These are phyloP conservation scores for Pelecanoides urinatrix DNA, from an alignment of 2,113 vertebrate genomes.

Conservation along the genomic window DNA sequence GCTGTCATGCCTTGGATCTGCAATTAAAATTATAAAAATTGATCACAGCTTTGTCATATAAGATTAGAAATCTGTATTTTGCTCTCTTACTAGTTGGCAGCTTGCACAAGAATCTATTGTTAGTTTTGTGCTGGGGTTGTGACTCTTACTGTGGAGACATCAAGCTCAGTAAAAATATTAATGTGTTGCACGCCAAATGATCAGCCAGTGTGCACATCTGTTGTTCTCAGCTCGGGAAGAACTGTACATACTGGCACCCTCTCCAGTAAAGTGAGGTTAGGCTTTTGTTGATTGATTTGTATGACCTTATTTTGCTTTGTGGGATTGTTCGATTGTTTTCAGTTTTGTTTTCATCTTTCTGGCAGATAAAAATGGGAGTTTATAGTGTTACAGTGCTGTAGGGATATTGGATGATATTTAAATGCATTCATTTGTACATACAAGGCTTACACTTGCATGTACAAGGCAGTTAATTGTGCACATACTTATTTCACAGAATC, in stretches of 20 bases:
- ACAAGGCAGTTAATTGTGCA: not conserved
- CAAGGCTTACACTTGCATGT: not conserved
- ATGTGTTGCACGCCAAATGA: not conserved
- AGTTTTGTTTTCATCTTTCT: not conserved
- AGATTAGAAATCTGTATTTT: not conserved
- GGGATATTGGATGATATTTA: not conserved
- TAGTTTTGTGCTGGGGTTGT: not conserved
- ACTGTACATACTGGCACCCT: not conserved
- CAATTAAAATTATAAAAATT: constrained; percentile 5
- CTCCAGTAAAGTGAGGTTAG: not conserved
- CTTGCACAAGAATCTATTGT: not conserved
- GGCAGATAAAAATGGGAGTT: not conserved
- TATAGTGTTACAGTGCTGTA: not conserved
- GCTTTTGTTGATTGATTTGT: not conserved
- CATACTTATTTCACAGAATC: not conserved
- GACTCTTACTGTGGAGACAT: not conserved
- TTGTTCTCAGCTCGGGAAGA: not conserved
- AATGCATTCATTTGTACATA: not conserved
- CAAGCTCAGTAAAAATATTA: not conserved
- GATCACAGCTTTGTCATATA: not conserved
- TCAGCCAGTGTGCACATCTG: not conserved
- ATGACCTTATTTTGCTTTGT: not conserved
- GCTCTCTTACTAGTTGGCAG: not conserved
- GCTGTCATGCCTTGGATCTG: constrained; percentile 82
- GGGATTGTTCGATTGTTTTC: not conserved